Conservation (phyloP, 2,797 vertebrate genomes). For the Anas flavirostris region DNA sequence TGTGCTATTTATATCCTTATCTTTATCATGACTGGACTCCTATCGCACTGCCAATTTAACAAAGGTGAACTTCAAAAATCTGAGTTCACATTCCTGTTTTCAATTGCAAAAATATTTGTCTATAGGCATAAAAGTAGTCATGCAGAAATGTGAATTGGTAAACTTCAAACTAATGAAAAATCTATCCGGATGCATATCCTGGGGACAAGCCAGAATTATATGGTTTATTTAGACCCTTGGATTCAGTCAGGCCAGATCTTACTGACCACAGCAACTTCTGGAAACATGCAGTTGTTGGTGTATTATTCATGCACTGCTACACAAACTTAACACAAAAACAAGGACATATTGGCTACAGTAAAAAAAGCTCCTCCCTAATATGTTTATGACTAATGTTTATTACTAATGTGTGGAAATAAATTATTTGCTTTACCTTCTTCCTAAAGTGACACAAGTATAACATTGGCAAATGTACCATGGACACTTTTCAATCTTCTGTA, state of each 20-base stretch:
- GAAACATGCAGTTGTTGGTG: background rate
- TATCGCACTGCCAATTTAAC: background rate
- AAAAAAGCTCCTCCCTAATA: background rate
- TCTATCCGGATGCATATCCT: background rate
- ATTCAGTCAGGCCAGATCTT: background rate
- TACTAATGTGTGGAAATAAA: constrained; percentile 3
- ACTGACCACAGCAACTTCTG: background rate
- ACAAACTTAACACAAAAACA: background rate
- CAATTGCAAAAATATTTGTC: background rate
- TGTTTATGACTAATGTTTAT: background rate
- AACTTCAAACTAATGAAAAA: background rate
- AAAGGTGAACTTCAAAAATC: constrained; percentile 1
- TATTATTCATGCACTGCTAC: background rate
- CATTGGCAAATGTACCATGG: background rate
- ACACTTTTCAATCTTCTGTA: background rate
- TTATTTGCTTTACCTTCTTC: background rate
- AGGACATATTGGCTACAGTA: constrained; percentile 6
- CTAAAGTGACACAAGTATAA: background rate
- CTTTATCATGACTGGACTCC: background rate
- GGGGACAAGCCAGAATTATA: background rate
- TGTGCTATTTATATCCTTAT: background rate
- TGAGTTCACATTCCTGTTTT: background rate
- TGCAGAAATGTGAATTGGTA: background rate
- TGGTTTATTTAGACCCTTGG: background rate
- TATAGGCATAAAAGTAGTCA: background rate